A percentile compares a stretch with the other conserved stretches of the same genome.
Conservation (phyloP, 2,888 invertebrate genomes). For the Macrophya alboannulata region DNA sequence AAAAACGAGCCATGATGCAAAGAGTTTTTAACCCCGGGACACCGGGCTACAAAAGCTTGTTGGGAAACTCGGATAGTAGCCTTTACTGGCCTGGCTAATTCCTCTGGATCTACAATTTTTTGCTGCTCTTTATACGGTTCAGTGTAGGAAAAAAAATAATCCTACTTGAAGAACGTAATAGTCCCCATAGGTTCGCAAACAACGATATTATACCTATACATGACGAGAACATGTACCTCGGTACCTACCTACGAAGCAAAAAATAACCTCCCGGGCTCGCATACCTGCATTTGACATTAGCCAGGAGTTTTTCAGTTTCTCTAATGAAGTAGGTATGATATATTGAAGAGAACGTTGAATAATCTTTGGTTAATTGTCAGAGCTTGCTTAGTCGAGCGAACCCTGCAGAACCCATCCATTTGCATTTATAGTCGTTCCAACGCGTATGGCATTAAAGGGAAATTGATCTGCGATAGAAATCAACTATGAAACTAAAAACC, state of each 20-base stretch:
- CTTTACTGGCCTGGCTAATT: constrained; percentile 5
- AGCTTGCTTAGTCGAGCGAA: constrained; percentile 17
- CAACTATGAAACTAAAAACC: background rate
- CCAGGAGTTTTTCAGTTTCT: constrained; percentile 27
- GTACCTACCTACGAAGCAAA: background rate
- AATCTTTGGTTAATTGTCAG: constrained; percentile 36
- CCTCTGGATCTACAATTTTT: constrained; percentile 2
- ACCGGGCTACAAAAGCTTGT: background rate
- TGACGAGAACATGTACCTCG: background rate
- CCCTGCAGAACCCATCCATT: background rate
- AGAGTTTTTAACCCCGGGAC: background rate
- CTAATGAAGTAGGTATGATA: constrained; percentile 44
- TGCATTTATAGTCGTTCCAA: background rate
- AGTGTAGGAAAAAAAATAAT: background rate
- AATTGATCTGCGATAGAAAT: background rate
- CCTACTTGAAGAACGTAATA: background rate
- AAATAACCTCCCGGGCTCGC: constrained; percentile 25
- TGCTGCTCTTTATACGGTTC: background rate
- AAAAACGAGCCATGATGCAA: constrained; percentile 22
- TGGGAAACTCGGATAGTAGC: background rate
- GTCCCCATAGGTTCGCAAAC: background rate
- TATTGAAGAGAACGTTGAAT: constrained; percentile 41
- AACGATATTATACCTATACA: background rate
- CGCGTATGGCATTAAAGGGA: background rate
- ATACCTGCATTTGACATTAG: constrained; percentile 40